phyloP scores from a whole-genome alignment of 1,140 invertebrate genomes.

The Oncopodura yosiiana region DNA sequence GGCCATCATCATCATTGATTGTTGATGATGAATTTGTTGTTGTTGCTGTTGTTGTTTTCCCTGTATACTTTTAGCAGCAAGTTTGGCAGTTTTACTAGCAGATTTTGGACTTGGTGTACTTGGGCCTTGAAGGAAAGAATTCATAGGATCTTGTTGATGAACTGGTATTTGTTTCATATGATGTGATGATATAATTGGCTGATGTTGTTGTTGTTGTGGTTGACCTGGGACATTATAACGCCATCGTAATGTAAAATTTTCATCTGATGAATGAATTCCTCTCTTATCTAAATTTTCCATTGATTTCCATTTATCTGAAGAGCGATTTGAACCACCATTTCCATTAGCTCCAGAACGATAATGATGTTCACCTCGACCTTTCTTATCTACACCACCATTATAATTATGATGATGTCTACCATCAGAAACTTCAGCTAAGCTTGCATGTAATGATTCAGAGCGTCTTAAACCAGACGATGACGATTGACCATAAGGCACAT shows the following conservation, averaged over 20 bases:
- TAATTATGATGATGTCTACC: no score
- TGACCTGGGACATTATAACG: no score
- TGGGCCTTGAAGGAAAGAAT: not conserved
- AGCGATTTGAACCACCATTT: not conserved
- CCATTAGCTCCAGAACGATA: not conserved
- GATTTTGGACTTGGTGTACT: constrained; percentile 25
- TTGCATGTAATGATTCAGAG: constrained; percentile 30
- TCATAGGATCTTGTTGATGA: constrained; percentile 10
- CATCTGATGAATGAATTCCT: constrained; percentile 6
- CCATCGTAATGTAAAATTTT: constrained; percentile 32
- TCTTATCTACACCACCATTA: not conserved
- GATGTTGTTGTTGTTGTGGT: no score
- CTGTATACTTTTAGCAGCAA: constrained; percentile 10
- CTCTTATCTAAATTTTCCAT: constrained; percentile 28
- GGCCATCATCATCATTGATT: not conserved
- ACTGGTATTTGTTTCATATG: no score
- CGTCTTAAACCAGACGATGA: constrained; percentile 9
- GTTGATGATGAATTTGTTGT: not conserved
- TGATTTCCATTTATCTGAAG: constrained; percentile 25
- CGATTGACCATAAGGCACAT: no score
- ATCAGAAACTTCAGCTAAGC: no score
- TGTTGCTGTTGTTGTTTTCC: constrained; percentile 1
- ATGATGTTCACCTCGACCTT: not conserved
- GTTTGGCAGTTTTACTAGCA: constrained; percentile 22
- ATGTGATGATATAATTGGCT: no score